Evolutionary conservation across 1,140 invertebrate species (phyloP).

Genomic region (Lucilia cuprina): DNA sequence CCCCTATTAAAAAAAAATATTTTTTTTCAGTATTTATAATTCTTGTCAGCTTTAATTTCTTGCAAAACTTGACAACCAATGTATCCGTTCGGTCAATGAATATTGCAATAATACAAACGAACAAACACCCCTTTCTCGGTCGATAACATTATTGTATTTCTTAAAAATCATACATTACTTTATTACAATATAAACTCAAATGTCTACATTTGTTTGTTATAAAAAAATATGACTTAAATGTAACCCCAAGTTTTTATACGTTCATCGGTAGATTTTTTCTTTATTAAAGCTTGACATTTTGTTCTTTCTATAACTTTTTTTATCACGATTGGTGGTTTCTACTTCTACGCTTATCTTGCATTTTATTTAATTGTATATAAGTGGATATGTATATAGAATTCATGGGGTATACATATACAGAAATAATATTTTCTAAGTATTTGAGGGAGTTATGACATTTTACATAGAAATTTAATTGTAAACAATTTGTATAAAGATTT

Average conservation of each 20-base stretch:
- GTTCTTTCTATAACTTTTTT: not conserved
- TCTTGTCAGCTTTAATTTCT: too few relatives aligned
- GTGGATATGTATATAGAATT: not conserved
- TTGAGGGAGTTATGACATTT: not conserved
- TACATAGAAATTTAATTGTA: not conserved
- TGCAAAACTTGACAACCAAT: too few relatives aligned
- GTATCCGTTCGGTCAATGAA: too few relatives aligned
- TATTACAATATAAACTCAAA: not conserved
- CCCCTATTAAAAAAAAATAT: too few relatives aligned
- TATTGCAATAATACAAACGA: too few relatives aligned
- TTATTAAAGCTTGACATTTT: not conserved
- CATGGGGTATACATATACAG: not conserved
- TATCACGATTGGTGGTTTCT: not conserved
- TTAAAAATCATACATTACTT: too few relatives aligned
- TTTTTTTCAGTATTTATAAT: too few relatives aligned
- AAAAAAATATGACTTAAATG: not conserved
- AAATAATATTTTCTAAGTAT: not conserved
- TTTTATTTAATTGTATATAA: not conserved
- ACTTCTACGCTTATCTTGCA: not conserved
- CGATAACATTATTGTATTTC: too few relatives aligned
- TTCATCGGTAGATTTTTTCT: not conserved
- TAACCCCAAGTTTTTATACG: not conserved
- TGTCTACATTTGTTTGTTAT: not conserved
- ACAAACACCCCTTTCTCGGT: too few relatives aligned
- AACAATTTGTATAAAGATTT: constrained; percentile 2